Conservation (phyloP, 1,140 invertebrate genomes). For the Charaxes varanes region DNA sequence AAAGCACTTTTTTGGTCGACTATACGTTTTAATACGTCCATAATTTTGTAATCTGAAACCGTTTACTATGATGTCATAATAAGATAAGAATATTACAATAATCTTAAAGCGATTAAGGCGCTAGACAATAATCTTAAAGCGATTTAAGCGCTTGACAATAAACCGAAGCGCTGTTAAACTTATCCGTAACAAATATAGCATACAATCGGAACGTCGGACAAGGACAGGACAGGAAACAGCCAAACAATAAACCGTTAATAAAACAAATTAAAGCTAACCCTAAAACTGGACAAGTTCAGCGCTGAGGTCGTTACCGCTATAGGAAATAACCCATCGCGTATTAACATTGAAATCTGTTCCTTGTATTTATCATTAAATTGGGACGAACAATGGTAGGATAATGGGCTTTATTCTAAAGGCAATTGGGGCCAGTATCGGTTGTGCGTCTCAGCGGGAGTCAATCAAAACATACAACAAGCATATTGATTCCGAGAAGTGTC, state of each 20-base stretch:
- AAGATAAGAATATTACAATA: too few species aligned
- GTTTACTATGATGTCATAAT: too few species aligned
- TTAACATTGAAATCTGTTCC: slow-evolving; percentile 72
- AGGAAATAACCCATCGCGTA: slow-evolving; percentile 68
- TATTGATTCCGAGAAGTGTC: slow-evolving; percentile 74
- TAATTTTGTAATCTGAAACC: too few species aligned
- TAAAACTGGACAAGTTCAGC: slow-evolving; percentile 73
- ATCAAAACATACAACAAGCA: slow-evolving; percentile 73
- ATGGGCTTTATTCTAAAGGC: slow-evolving; percentile 40
- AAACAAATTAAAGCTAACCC: slow-evolving; percentile 71
- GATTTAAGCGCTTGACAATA: neutral
- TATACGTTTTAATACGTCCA: too few species aligned
- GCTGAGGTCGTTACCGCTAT: slow-evolving; percentile 69
- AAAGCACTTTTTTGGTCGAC: too few species aligned
- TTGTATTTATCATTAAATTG: slow-evolving; percentile 70
- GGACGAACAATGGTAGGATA: slow-evolving; percentile 27
- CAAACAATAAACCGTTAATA: slow-evolving; percentile 65
- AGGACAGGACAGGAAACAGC: slow-evolving; percentile 59
- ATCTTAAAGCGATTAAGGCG: too few species aligned
- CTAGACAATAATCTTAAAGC: slow-evolving; percentile 1
- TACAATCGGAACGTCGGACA: neutral
- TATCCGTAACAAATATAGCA: neutral
- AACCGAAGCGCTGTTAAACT: too few species aligned
- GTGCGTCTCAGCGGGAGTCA: slow-evolving; percentile 38
- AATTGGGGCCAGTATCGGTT: slow-evolving; percentile 42